These are phyloP conservation scores for Ciconia nigra DNA, from an alignment of 2,797 vertebrate genomes.

Conservation along the genomic window DNA sequence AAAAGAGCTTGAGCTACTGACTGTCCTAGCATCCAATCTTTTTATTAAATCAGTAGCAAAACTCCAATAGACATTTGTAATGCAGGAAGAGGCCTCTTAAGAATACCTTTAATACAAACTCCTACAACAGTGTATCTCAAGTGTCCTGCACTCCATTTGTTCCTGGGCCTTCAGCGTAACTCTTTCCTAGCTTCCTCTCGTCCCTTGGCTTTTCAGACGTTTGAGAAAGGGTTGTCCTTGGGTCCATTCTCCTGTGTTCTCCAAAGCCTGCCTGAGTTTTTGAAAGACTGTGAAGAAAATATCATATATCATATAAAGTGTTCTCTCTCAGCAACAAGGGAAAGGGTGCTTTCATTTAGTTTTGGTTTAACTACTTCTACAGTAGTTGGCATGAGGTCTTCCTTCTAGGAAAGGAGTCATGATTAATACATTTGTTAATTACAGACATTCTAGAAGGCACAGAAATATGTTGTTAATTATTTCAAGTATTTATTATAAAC, in stretches of 20 bases:
- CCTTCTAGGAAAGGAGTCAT: neutral
- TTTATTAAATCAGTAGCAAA: neutral
- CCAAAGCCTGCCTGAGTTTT: neutral
- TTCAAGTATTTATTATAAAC: neutral
- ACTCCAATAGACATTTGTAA: neutral
- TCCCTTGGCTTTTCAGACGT: neutral
- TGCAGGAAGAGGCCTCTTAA: neutral
- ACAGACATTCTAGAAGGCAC: neutral
- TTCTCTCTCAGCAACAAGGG: neutral
- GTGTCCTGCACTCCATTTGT: neutral
- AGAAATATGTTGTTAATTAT: neutral
- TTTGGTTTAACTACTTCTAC: neutral
- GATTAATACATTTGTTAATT: neutral
- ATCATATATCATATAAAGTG: neutral
- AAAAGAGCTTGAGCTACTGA: neutral
- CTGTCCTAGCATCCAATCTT: neutral
- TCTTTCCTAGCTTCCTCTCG: neutral
- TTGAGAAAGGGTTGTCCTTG: neutral
- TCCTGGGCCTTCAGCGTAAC: neutral
- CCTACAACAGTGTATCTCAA: neutral
- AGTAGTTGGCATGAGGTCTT: neutral
- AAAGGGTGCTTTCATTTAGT: neutral
- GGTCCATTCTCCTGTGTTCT: neutral
- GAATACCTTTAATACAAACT: neutral
- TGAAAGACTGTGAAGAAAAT: neutral